These are phyloP conservation scores for Ectemnius cavifrons DNA, from an alignment of 2,888 invertebrate genomes.

Conservation along the genomic window DNA sequence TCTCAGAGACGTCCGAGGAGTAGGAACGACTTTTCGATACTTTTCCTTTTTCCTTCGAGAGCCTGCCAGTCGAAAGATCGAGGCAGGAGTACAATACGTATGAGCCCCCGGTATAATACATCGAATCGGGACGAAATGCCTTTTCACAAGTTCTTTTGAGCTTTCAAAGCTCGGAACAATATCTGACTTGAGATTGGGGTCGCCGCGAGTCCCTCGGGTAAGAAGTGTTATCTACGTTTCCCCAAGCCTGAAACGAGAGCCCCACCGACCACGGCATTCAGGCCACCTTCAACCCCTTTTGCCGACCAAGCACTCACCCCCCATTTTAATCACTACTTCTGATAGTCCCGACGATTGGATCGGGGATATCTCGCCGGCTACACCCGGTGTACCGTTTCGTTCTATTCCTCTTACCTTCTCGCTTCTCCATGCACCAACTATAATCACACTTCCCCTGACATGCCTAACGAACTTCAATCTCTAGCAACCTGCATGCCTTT, in stretches of 20 bases:
- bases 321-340: constrained; percentile 71
- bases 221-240: constrained; percentile 73
- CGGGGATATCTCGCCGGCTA: constrained; percentile 58
- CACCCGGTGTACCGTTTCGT: constrained; percentile 50
- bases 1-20: constrained; percentile 32
- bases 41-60: constrained; percentile 44
- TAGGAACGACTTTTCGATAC: constrained; percentile 46
- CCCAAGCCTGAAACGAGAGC: constrained; percentile 67
- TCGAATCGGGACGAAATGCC: constrained; percentile 69
- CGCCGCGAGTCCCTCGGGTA: constrained; percentile 70
- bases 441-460: not conserved
- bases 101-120: constrained; percentile 69
- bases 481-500: too few relatives aligned
- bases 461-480: constrained; percentile 5
- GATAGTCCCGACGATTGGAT: constrained; percentile 70
- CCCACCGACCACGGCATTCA: constrained; percentile 35
- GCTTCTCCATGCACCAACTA: not conserved
- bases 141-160: constrained; percentile 73
- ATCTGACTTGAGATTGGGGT: constrained; percentile 74
- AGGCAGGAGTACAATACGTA: constrained; percentile 62
- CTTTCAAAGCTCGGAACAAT: constrained; percentile 74
- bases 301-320: constrained; percentile 63
- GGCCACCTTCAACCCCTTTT: constrained; percentile 60
- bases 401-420: constrained; percentile 23
- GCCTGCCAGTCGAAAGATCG: constrained; percentile 57